Base-by-base conservation (phyloP, 2,888 invertebrate genomes). In the Drosophila atripex region DNA sequence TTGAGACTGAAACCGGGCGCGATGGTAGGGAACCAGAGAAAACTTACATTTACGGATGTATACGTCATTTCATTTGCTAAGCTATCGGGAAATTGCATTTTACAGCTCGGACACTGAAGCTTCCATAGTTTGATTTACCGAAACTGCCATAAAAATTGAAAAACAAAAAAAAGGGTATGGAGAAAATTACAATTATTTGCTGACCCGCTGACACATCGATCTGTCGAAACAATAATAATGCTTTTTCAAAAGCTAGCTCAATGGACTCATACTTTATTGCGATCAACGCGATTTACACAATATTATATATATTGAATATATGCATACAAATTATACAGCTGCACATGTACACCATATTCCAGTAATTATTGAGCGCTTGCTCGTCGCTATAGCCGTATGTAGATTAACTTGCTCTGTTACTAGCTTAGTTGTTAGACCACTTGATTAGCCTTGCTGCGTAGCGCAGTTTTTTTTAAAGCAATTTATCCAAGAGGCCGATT, bases 331-430 rank as follows among this genome's bases (percentile, higher is more conserved):
- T 41, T 41, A 47, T 38, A 51, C 18, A 49, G 30, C 35, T 50
- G 32, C 32, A 50, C 30, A 32, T 4, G 38, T 38, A 21, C 25
- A 46, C 64, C 49, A 30, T 50, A 65, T 39, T 45, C 63, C 64
- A 63, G 63, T 63, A 63, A 46, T 46, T 64, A 46, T 64, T 64
- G 61, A 70, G 69, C 70, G 53, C 45, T 47, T 41, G 49, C 75
- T 71, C 32, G 41, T 64, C 63, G 76, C 71, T 74, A 78, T 60
- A 68, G 49, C 51, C 52, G 47, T 69, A 70, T 50, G 47, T 69
- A 70, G 70, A 69, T 66, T 75, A 75, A 82, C 82, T 71, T 76
- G 56, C 77, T 69, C 80, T 68, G 80, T 76, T 84, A 63, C 50
- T 59, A 69, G 64, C 50, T 71, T 71, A 59, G 56, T 59, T 70